phyloP scores from a whole-genome alignment of 2,113 vertebrate genomes.

The Notarius quadriscutis region DNA sequence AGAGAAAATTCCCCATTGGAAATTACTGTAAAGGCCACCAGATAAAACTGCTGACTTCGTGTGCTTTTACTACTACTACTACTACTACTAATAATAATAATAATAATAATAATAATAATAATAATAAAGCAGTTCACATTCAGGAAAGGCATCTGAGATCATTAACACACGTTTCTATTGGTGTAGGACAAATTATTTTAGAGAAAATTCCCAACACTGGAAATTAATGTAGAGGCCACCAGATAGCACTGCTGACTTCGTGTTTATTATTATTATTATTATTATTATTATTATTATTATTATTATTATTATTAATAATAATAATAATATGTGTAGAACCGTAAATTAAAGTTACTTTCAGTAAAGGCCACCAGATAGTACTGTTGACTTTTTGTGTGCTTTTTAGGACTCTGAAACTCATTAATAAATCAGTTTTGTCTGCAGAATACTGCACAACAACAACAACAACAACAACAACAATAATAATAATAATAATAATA shows the following conservation, averaged over 20 bases:
- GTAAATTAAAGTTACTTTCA: neutral
- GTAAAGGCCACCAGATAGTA: neutral
- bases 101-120: neutral
- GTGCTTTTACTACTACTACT: too few species aligned
- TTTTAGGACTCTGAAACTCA: neutral
- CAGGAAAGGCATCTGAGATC: neutral
- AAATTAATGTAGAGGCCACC: constrained; percentile 1
- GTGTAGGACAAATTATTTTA: neutral
- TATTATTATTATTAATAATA: neutral
- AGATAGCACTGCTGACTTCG: constrained; percentile 22
- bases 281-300: too few species aligned
- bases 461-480: neutral
- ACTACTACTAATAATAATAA: neutral
- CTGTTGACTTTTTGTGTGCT: neutral
- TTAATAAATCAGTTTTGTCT: too few species aligned
- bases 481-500: neutral
- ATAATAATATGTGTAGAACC: too few species aligned
- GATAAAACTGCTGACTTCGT: too few species aligned
- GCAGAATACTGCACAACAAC: neutral
- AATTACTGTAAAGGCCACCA: too few species aligned
- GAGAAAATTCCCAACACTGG: neutral
- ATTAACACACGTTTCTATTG: neutral
- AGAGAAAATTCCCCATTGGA: too few species aligned
- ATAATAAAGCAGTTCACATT: neutral
- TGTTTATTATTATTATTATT: neutral